Base-by-base conservation (phyloP, 2,113 vertebrate genomes). In the Danio rerio region DNA sequence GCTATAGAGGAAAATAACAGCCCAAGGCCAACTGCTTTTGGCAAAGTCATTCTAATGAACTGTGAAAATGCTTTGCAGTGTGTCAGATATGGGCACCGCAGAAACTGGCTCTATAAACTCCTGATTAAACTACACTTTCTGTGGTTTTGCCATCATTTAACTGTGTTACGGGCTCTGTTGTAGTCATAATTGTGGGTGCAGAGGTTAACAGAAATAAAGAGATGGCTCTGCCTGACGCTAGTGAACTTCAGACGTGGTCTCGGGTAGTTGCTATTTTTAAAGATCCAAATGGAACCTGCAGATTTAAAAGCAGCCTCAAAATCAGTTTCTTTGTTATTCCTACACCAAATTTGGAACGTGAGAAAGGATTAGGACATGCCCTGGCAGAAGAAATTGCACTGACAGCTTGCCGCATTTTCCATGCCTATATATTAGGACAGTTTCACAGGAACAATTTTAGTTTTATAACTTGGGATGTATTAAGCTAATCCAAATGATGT, bases 31-130 rank as follows among this genome's bases (percentile, higher is more conserved):
- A 73, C 43, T 71, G 20, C 68, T 70, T 78, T 80, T 83, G 85
- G 80, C 83, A n/a, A 84, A 89, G 84, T 86, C 21, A 45, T 62
- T 61, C 78, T 92, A 94, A 88, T 90, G 89, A 88, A 87, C 89
- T 93, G 93, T 94, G 93, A 93, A 90, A 92, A 94, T 89, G 59
- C 80, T 89, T 90, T 94, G 93, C 89, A 94, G 94, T 69, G 87
- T 92, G 88, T 89, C 89, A 88, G 83, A 90, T 86, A 78, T 62
- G 81, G 89, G 86, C 87, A 90, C 88, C 88, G 86, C 89, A 86
- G 90, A 92, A 80, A 91, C n/a, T 86, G 85, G 0, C 76, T 91
- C 89, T 87, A 91, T 91, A 92, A 93, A 92, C 86, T 80, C 79
- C 58, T 90, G 89, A 92, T 90, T 91, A 90, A 92, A 91, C 9